Evolutionary conservation across 2,888 invertebrate genomes (phyloP).

Genomic region (Opisthograptis luteolata): DNA sequence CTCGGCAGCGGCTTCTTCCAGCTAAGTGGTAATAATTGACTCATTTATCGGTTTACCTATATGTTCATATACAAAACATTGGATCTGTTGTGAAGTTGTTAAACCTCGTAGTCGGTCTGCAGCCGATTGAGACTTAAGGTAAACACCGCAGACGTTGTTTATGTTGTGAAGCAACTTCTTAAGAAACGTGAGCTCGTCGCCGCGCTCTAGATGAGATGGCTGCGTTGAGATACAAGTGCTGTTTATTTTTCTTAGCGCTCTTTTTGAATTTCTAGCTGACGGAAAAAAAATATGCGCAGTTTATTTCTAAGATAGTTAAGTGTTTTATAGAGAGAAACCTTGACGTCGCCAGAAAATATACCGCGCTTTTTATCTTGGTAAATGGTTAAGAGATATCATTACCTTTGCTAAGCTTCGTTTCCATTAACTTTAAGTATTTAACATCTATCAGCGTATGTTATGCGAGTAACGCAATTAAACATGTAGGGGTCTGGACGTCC

Average conservation of each 20-base stretch:
- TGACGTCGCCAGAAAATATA: constrained; percentile 37
- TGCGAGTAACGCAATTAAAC: constrained; percentile 20
- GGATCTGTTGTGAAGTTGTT: constrained; percentile 46
- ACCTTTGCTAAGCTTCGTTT: constrained; percentile 11
- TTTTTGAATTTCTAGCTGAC: constrained; percentile 63
- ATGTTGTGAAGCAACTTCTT: constrained; percentile 66
- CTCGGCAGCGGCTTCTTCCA: constrained; percentile 28
- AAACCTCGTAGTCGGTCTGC: constrained; percentile 49
- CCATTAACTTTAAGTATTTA: constrained; percentile 19
- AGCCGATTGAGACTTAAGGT: constrained; percentile 55
- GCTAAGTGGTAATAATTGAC: constrained; percentile 42
- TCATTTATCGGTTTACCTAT: constrained; percentile 37
- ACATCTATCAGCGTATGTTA: constrained; percentile 13
- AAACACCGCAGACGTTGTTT: constrained; percentile 69
- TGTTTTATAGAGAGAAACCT: constrained; percentile 40
- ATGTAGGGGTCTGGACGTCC: constrained; percentile 10
- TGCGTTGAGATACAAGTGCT: constrained; percentile 75
- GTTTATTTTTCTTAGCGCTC: constrained; percentile 72
- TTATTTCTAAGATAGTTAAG: constrained; percentile 61
- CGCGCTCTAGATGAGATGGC: constrained; percentile 72
- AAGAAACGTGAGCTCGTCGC: constrained; percentile 66
- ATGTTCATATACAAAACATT: constrained; percentile 30
- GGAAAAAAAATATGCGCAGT: constrained; percentile 68
- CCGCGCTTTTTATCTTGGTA: constrained; percentile 35
- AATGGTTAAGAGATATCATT: constrained; percentile 23